A percentile compares a stretch with the other conserved stretches of the same genome.
Conservation (phyloP, 2,797 vertebrate genomes). For the Peromyscus melanophrys region DNA sequence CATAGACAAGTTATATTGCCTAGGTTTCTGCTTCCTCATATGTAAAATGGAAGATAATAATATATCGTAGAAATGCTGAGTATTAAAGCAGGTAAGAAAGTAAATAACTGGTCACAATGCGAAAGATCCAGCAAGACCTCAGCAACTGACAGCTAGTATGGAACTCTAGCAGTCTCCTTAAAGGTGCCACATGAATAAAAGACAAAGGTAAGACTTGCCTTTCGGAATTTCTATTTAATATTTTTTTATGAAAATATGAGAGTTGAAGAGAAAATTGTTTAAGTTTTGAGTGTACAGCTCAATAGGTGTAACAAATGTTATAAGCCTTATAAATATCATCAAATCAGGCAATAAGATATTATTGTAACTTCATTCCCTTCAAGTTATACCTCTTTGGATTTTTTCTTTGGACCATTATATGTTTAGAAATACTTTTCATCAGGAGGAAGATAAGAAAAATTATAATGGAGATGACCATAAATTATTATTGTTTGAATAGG, state of each 20-base stretch:
- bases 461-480: background rate
- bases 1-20: background rate
- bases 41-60: conserved; percentile 33
- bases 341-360: background rate
- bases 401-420: background rate
- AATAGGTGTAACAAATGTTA: background rate
- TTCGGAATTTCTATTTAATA: background rate
- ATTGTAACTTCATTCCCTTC: background rate
- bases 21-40: background rate
- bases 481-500: background rate
- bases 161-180: background rate
- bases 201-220: background rate
- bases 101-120: background rate
- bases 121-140: background rate
- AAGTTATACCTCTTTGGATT: background rate
- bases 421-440: conserved; percentile 33
- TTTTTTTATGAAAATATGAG: conserved; percentile 22
- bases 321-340: background rate
- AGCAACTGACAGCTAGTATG: background rate
- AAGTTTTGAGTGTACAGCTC: background rate
- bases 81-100: background rate
- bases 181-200: background rate
- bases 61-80: background rate
- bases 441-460: conserved; percentile 1
- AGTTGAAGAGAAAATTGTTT: background rate